Evolutionary conservation across 2,888 invertebrate species (phyloP).

Genomic region (Phytoseiulus persimilis): DNA sequence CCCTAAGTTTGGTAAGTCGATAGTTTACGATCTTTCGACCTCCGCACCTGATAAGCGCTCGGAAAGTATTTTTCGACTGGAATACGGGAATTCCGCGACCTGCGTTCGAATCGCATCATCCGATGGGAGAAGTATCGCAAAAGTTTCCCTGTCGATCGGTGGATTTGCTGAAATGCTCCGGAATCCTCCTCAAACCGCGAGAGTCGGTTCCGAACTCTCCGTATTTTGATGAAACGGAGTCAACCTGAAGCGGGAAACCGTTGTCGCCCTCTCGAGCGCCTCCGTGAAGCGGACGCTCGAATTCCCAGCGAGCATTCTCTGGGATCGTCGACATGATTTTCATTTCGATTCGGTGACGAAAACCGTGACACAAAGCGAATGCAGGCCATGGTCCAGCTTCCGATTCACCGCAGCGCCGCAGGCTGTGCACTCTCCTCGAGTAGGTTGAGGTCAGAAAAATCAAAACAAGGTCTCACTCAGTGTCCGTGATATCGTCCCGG

Average conservation of each 20-base stretch:
- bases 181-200: too few species aligned
- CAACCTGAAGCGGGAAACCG: too few species aligned
- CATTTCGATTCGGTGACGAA: not conserved
- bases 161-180: too few species aligned
- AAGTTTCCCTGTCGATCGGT: too few species aligned
- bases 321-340: not conserved
- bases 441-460: not conserved
- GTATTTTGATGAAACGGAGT: too few species aligned
- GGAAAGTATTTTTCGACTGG: not conserved
- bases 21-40: not conserved
- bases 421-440: not conserved
- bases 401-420: not conserved
- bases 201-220: too few species aligned
- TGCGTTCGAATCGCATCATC: not conserved
- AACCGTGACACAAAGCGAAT: not conserved
- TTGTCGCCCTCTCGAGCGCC: too few species aligned
- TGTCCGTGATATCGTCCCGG: too few species aligned
- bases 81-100: not conserved
- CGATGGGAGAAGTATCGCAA: not conserved
- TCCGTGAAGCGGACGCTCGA: too few species aligned
- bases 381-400: not conserved
- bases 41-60: not conserved
- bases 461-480: not conserved
- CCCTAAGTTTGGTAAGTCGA: not conserved
- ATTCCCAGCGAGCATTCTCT: not conserved